Evolutionary conservation across 1,140 invertebrate genomes (phyloP).

Genomic region (Macrobrachium rosenbergii): DNA sequence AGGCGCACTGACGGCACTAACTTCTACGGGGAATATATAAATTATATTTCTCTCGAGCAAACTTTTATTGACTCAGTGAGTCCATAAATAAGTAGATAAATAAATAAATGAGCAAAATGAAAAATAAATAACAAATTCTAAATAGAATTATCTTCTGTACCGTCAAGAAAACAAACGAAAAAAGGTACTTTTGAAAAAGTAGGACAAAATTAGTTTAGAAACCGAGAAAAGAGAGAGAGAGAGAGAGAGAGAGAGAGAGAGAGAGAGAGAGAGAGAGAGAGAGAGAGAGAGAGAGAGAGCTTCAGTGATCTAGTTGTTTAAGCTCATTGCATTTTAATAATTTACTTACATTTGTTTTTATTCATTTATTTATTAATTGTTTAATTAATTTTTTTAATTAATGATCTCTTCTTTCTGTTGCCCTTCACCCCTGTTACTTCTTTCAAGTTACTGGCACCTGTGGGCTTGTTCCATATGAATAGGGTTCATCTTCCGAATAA

Average conservation of each 20-base stretch:
- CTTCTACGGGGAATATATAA: too few relatives aligned
- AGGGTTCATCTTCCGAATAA: too few relatives aligned
- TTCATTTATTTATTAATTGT: neutral
- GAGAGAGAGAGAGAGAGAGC: slow-evolving; percentile 10
- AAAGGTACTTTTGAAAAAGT: too few relatives aligned
- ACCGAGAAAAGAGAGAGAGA: neutral
- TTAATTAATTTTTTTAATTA: neutral
- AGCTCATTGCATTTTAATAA: neutral
- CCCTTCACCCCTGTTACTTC: too few relatives aligned
- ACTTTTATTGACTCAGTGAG: too few relatives aligned
- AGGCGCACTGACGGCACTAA: too few relatives aligned
- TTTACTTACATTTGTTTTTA: neutral
- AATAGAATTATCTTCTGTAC: neutral
- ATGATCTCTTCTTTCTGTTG: neutral
- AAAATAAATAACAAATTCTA: neutral
- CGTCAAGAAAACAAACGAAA: neutral
- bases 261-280: neutral
- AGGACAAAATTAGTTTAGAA: neutral
- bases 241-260: slow-evolving; percentile 5
- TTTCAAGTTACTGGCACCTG: too few relatives aligned
- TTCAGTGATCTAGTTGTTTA: neutral
- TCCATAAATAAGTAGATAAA: too few relatives aligned
- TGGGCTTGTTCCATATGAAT: too few relatives aligned
- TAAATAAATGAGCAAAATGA: too few relatives aligned
- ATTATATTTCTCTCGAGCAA: neutral